Percentiles rank a stretch among this genome's conserved stretches.
These are phyloP conservation scores for Sinocyclocheilus anophthalmus DNA, from an alignment of 2,113 vertebrate species.

Conservation along the genomic window DNA sequence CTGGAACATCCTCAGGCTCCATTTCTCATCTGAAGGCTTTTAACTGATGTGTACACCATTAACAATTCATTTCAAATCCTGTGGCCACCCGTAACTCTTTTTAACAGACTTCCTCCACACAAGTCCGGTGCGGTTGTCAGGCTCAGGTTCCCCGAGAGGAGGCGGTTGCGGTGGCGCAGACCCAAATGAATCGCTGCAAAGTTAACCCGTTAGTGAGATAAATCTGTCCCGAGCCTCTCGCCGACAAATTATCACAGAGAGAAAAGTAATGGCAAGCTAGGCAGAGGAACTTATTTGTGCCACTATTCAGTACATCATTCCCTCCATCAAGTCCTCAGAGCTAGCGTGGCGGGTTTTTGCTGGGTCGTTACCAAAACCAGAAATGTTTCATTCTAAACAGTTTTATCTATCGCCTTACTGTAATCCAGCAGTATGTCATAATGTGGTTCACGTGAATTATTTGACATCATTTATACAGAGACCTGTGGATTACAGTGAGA, in stretches of 20 bases:
- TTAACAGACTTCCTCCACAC: conserved; percentile 19
- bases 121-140: conserved; percentile 9
- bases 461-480: conserved; percentile 11
- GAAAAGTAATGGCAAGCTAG: neutral
- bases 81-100: conserved; percentile 24
- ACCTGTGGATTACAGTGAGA: neutral
- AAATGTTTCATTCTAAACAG: conserved; percentile 43
- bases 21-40: conserved; percentile 27
- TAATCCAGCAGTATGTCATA: conserved; percentile 55
- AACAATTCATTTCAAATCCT: conserved; percentile 46
- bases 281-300: neutral
- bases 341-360: neutral
- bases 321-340: neutral
- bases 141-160: conserved; percentile 18
- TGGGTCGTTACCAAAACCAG: conserved; percentile 7
- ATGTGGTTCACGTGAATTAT: conserved; percentile 42
- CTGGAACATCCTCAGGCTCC: neutral
- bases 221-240: conserved; percentile 15
- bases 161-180: neutral
- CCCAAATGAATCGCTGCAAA: conserved; percentile 16
- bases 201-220: conserved; percentile 32
- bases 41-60: conserved; percentile 23
- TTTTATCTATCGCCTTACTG: conserved; percentile 20
- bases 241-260: neutral
- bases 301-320: neutral